phyloP scores from a whole-genome alignment of 1,140 invertebrate genomes.

The Drosophila suzukii region DNA sequence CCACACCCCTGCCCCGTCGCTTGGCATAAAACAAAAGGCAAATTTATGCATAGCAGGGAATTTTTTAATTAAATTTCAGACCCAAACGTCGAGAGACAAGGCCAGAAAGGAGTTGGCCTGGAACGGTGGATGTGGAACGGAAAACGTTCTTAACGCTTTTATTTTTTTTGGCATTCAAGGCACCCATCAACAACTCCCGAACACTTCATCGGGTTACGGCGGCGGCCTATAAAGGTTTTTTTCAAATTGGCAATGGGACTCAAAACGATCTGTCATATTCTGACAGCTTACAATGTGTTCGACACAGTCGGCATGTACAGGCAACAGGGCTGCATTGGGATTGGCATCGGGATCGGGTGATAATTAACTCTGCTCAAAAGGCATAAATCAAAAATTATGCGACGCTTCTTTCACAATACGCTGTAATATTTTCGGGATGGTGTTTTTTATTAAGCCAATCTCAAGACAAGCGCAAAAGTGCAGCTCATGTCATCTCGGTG shows the following conservation, averaged over 20 bases:
- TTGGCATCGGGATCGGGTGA: conserved; percentile 38
- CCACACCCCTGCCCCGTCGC: conserved; percentile 11
- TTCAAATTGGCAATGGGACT: conserved; percentile 38
- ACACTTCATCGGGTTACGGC: conserved; percentile 59
- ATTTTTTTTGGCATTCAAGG: conserved; percentile 22
- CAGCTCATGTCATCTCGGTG: conserved; percentile 28
- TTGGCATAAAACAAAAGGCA: conserved; percentile 65
- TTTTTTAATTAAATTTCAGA: conserved; percentile 81
- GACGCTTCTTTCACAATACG: conserved; percentile 38
- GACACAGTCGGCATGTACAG: conserved; percentile 19
- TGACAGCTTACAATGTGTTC: conserved; percentile 71
- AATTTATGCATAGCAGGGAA: conserved; percentile 79
- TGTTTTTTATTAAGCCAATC: conserved; percentile 24
- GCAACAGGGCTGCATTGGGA: conserved; percentile 4
- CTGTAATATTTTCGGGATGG: conserved; percentile 9
- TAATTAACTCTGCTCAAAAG: conserved; percentile 62
- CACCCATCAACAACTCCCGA: conserved; percentile 43
- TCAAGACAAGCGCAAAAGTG: conserved; percentile 60
- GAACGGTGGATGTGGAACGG: conserved; percentile 4
- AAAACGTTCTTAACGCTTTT: conserved; percentile 1
- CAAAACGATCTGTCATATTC: conserved; percentile 73
- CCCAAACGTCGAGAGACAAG: conserved; percentile 51
- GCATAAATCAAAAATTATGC: conserved; percentile 75
- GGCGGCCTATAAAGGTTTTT: conserved; percentile 27
- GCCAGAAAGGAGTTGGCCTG: conserved; percentile 6